These are phyloP conservation scores for Acestrorhynchus altus DNA, from an alignment of 2,797 vertebrate species.

Conservation along the genomic window DNA sequence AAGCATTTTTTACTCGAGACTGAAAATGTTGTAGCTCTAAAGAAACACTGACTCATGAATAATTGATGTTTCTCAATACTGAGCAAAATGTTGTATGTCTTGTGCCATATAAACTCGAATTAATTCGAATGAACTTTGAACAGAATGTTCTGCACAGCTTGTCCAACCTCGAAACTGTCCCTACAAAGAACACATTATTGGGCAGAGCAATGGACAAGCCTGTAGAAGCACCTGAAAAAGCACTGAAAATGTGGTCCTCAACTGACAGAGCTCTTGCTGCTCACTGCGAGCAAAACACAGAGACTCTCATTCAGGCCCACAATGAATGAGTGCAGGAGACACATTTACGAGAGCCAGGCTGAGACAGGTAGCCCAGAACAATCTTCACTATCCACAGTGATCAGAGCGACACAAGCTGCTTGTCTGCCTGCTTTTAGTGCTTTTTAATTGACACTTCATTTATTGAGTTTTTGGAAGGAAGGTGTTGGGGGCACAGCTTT, in stretches of 20 bases:
- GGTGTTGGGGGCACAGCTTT: constrained; percentile 26
- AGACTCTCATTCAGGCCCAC: constrained; percentile 1
- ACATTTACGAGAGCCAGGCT: constrained; percentile 40
- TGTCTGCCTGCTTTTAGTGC: constrained; percentile 24
- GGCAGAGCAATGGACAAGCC: neutral
- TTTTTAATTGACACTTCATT: constrained; percentile 45
- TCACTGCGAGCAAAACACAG: constrained; percentile 25
- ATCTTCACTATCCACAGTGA: constrained; percentile 21
- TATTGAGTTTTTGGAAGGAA: constrained; percentile 40
- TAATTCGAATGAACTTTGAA: neutral
- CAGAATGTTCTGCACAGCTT: neutral
- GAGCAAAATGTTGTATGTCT: too few species aligned
- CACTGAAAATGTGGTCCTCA: neutral
- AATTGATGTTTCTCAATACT: too few species aligned
- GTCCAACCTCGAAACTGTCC: neutral
- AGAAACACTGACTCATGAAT: too few species aligned
- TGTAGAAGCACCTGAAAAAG: neutral
- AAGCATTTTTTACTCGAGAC: too few species aligned
- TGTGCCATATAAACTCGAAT: neutral
- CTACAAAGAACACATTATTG: neutral
- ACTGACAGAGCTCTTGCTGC: constrained; percentile 11
- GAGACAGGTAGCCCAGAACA: constrained; percentile 32
- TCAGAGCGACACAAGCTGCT: constrained; percentile 5
- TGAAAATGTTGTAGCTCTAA: too few species aligned
- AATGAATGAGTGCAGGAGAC: constrained; percentile 30